phyloP scores from a whole-genome alignment of 2,888 invertebrate genomes.

The Clanis bilineata region DNA sequence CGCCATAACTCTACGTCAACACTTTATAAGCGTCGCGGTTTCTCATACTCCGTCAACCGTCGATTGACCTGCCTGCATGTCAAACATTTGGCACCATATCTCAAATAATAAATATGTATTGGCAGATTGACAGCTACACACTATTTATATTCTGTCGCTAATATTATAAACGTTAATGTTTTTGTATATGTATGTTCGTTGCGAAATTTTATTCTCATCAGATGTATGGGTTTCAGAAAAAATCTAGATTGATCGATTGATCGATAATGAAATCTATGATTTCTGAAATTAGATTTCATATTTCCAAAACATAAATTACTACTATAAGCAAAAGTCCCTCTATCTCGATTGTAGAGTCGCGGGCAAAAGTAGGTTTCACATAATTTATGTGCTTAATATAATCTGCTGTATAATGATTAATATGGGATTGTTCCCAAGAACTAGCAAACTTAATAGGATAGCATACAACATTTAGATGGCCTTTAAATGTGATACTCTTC shows the following conservation, averaged over 20 bases:
- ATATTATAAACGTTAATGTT: neutral
- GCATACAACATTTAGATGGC: too few relatives aligned
- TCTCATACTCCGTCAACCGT: neutral
- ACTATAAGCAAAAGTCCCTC: neutral
- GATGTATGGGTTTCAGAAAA: too few relatives aligned
- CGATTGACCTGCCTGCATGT: neutral
- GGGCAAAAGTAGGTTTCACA: neutral
- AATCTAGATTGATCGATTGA: too few relatives aligned
- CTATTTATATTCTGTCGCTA: neutral
- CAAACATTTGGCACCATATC: neutral
- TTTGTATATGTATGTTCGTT: neutral
- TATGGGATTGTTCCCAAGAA: neutral
- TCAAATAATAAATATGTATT: constrained; percentile 6
- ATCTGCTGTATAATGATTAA: neutral
- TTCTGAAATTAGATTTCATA: neutral
- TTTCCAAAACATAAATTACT: too few relatives aligned
- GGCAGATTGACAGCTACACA: neutral
- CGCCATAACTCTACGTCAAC: neutral
- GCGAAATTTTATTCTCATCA: neutral
- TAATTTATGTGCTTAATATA: neutral
- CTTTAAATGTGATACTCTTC: too few relatives aligned
- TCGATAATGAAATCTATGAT: too few relatives aligned
- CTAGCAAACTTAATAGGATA: neutral
- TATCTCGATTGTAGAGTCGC: neutral
- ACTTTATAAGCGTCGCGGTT: neutral